Conservation (phyloP, 2,113 vertebrate species). For the Heterochromis multidens region DNA sequence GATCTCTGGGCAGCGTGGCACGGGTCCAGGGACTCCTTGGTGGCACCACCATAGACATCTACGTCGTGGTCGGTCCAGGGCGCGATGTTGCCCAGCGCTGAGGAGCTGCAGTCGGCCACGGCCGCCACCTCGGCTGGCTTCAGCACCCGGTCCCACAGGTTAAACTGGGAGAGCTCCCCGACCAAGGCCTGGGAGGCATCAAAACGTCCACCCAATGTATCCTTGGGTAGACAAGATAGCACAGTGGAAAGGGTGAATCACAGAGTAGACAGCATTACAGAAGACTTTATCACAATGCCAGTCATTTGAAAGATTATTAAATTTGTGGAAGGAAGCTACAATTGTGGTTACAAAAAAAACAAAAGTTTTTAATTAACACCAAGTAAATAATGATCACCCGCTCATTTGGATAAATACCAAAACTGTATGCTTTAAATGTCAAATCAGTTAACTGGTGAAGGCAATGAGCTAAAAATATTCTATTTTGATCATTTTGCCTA, state of each 20-base stretch:
- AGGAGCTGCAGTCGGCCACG: slow-evolving; percentile 86
- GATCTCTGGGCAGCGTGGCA: slow-evolving; percentile 75
- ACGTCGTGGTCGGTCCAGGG: slow-evolving; percentile 90
- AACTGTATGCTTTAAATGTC: not conserved
- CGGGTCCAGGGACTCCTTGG: slow-evolving; percentile 80
- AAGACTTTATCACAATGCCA: too few relatives aligned
- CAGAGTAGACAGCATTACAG: not conserved
- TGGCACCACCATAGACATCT: slow-evolving; percentile 88
- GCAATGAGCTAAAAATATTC: not conserved
- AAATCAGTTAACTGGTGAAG: not conserved
- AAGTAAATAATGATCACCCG: not conserved
- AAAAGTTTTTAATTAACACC: not conserved
- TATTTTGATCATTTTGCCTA: not conserved
- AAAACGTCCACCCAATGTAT: slow-evolving; percentile 88
- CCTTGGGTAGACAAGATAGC: slow-evolving; percentile 65
- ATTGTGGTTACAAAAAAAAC: too few relatives aligned
- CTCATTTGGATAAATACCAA: not conserved
- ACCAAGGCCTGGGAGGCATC: slow-evolving; percentile 95
- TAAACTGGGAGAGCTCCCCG: slow-evolving; percentile 91
- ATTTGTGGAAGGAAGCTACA: too few relatives aligned
- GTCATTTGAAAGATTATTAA: too few relatives aligned
- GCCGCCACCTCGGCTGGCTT: slow-evolving; percentile 82
- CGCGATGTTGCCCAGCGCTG: slow-evolving; percentile 84
- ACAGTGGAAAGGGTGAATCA: not conserved
- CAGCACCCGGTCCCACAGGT: slow-evolving; percentile 91